phyloP scores from a whole-genome alignment of 2,888 invertebrate genomes.

The Crepidodera aurea region DNA sequence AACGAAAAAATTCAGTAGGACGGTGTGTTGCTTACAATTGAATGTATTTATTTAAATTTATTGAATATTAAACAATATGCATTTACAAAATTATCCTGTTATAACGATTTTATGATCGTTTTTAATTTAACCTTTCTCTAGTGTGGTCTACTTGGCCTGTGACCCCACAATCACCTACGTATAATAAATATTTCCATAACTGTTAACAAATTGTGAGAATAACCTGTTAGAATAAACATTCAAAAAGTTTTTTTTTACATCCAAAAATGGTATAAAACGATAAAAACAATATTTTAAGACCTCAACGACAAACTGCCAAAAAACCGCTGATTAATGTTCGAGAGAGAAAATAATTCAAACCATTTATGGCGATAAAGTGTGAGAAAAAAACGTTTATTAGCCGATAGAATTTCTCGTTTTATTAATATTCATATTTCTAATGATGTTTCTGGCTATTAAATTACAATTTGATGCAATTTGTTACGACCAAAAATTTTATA shows the following conservation, averaged over 20 bases:
- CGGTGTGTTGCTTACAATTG: no score
- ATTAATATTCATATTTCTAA: neutral
- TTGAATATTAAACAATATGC: no score
- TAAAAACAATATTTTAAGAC: neutral
- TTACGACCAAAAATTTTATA: neutral
- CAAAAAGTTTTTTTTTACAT: neutral
- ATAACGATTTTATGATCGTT: neutral
- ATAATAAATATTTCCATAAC: neutral
- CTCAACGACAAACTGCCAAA: neutral
- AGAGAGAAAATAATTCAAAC: neutral
- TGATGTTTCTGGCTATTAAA: neutral
- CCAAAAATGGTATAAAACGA: neutral
- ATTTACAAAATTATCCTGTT: no score
- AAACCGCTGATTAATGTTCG: neutral
- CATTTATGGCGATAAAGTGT: slow-evolving; percentile 3
- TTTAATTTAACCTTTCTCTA: neutral
- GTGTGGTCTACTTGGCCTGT: neutral
- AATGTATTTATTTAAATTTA: no score
- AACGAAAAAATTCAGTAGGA: no score
- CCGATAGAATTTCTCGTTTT: neutral
- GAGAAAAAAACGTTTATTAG: slow-evolving; percentile 4
- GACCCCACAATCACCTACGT: neutral
- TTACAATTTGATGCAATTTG: slow-evolving; percentile 8
- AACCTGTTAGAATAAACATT: neutral
- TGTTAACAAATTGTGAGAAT: neutral